phyloP scores from a whole-genome alignment of 1,140 invertebrate genomes.

The Aphidius ervi region DNA sequence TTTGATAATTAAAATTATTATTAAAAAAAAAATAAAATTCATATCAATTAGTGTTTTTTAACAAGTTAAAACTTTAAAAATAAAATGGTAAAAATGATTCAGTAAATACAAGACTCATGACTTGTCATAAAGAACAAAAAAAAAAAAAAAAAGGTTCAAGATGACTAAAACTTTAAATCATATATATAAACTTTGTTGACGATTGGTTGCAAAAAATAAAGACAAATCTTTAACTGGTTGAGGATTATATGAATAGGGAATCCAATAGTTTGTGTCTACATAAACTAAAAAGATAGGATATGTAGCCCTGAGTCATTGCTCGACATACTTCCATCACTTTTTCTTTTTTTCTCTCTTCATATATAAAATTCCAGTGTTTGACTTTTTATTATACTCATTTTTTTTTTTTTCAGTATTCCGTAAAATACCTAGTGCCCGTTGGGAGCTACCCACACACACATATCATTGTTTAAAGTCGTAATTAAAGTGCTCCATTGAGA shows the following conservation, averaged over 20 bases:
- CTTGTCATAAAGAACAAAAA: too few species aligned
- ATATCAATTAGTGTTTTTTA: too few species aligned
- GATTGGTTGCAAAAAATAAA: constrained; percentile 42
- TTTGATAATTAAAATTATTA: too few species aligned
- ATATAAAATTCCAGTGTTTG: background rate
- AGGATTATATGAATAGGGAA: constrained; percentile 42
- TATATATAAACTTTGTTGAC: constrained; percentile 36
- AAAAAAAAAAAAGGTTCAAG: too few species aligned
- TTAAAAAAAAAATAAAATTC: background rate
- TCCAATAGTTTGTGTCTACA: constrained; percentile 37
- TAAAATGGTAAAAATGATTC: constrained; percentile 16
- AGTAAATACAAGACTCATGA: too few species aligned
- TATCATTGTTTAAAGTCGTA: too few species aligned
- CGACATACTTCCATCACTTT: background rate
- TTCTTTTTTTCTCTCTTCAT: background rate
- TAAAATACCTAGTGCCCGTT: background rate
- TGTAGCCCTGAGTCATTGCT: constrained; percentile 12
- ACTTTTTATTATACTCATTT: background rate
- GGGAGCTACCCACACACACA: background rate
- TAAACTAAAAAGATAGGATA: constrained; percentile 16
- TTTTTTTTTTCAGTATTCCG: constrained; percentile 1
- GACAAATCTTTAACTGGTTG: constrained; percentile 34
- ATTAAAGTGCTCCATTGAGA: too few species aligned
- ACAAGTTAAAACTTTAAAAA: background rate
- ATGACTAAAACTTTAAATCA: constrained; percentile 37